Evolutionary conservation across 2,888 invertebrate genomes (phyloP), one percentile per base, ranked within the genome.

Genomic region (Diarsia mendica): DNA sequence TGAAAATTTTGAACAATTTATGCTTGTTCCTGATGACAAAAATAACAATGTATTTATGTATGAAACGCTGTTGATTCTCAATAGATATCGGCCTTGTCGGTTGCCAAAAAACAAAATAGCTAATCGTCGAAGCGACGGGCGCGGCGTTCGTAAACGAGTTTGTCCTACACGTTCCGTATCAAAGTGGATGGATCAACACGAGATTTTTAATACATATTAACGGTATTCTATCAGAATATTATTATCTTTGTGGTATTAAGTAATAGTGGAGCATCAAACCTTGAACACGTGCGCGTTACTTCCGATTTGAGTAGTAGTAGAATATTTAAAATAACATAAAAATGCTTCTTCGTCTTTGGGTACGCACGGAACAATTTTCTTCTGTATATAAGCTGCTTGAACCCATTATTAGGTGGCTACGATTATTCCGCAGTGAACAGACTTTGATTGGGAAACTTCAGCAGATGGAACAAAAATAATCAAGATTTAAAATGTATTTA

Each of bases 91-190:
- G 72, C 85, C 81, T 84, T 76, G 85, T 80, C 33, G 67, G 86
- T 73, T 86, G 86, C 85, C 85, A 84, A 85, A 86, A 80, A 84
- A 86, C 60, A 58, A 84, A 84, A 84, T 84, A 84, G 65, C 79
- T 84, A 67, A 84, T 77, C 77, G 65, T 39, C 60, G 80, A 66
- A 73, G 63, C 77, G 77, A 55, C 75, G 61, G 44, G 68, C 48
- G 67, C 67, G 74, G 39, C 67, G 72, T 63, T 69, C 68, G 79
- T 73, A 77, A 83, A 79, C 84, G 77, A 77, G 86, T 83, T 77
- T 82, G 75, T 71, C 67, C 44, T 51, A 70, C 84, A 64, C 76
- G 72, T 70, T 79, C 44, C 53, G 65, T 77, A 70, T 72, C 60
- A 70, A 74, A 58, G 58, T 67, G 69, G 64, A 67, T 67, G 58